Conservation (phyloP, 2,113 vertebrate species). For the Neopipo cinnamomea region DNA sequence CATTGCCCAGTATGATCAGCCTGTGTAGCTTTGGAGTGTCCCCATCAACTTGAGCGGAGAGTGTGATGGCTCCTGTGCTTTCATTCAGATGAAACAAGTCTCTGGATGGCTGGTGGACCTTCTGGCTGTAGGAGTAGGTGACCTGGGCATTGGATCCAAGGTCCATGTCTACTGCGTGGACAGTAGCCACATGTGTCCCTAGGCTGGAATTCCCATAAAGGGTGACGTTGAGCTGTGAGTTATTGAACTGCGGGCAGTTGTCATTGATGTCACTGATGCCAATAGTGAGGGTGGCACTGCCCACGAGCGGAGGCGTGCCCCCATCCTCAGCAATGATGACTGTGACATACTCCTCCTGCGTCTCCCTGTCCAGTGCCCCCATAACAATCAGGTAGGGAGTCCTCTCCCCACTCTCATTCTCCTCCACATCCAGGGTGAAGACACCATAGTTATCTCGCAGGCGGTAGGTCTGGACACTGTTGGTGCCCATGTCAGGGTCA, state of each 20-base stretch:
- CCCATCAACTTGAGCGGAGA: conserved; percentile 81
- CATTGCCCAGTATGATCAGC: conserved; percentile 87
- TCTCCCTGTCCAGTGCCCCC: conserved; percentile 88
- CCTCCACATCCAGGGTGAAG: conserved; percentile 94
- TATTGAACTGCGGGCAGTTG: conserved; percentile 89
- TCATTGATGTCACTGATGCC: conserved; percentile 92
- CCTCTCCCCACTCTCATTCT: conserved; percentile 91
- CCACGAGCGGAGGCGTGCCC: conserved; percentile 85
- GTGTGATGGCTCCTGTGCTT: conserved; percentile 82
- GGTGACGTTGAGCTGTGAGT: conserved; percentile 86
- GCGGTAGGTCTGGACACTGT: conserved; percentile 92
- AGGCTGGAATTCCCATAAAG: conserved; percentile 87
- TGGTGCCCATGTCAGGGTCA: conserved; percentile 86
- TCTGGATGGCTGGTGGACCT: conserved; percentile 83
- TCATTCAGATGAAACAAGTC: conserved; percentile 86
- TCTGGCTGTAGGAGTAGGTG: conserved; percentile 91
- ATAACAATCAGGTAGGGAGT: conserved; percentile 93
- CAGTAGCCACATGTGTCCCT: conserved; percentile 78
- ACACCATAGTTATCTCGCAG: conserved; percentile 87
- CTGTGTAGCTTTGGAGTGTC: conserved; percentile 80
- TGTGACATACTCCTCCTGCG: conserved; percentile 85
- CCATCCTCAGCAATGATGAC: conserved; percentile 93
- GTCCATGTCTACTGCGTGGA: conserved; percentile 88
- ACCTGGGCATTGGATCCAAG: conserved; percentile 89
- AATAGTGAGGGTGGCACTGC: conserved; percentile 90